A percentile compares a stretch with the other conserved stretches of the same genome.
phyloP scores from a whole-genome alignment of 2,797 vertebrate genomes.

The Ibycter americanus region DNA sequence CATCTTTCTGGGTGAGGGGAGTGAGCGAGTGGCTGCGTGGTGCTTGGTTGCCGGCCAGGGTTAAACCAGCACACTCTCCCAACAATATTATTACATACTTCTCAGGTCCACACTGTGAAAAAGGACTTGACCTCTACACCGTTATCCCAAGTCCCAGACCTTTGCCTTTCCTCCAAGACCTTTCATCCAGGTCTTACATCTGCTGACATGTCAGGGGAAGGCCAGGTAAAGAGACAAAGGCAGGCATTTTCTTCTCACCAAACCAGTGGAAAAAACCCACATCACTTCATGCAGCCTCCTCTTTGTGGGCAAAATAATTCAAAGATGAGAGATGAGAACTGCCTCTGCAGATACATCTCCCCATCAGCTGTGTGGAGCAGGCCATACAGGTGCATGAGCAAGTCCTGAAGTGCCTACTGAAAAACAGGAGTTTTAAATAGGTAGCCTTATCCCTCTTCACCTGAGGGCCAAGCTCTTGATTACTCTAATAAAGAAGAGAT shows the following conservation, averaged over 20 bases:
- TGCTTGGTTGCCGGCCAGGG: too few species aligned
- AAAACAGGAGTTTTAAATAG: neutral
- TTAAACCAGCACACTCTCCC: too few species aligned
- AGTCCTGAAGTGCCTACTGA: neutral
- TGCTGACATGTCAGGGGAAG: neutral
- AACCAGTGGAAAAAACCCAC: accelerated
- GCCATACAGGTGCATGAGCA: accelerated
- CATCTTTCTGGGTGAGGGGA: too few species aligned
- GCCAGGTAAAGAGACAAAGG: neutral
- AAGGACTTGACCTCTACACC: neutral
- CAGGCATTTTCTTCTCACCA: neutral
- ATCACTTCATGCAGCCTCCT: neutral
- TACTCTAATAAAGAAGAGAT: neutral
- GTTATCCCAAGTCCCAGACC: neutral
- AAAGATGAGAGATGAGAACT: neutral
- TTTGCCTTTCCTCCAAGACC: neutral
- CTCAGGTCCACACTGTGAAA: neutral
- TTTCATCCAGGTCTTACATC: neutral
- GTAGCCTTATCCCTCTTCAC: neutral
- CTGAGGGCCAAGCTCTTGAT: neutral
- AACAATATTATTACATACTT: neutral
- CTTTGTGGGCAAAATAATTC: neutral
- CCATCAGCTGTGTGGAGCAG: neutral
- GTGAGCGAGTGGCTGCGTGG: too few species aligned
- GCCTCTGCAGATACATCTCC: neutral